phyloP scores from a whole-genome alignment of 64 coral and sea anemone genomes.

The Actinia equina region DNA sequence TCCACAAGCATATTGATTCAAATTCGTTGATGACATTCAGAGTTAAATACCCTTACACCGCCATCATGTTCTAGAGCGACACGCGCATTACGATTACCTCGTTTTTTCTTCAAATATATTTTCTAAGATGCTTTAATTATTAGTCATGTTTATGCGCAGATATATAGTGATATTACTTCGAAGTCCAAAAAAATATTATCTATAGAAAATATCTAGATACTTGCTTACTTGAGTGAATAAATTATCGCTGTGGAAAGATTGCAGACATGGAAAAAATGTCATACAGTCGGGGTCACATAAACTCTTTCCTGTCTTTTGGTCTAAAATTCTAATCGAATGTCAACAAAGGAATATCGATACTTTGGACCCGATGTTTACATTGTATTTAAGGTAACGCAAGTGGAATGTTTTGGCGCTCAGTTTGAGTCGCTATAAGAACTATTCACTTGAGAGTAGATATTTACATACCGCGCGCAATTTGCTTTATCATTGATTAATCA shows the following conservation, averaged over 20 bases:
- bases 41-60: neutral
- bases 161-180: neutral
- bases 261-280: neutral
- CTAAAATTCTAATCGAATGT: neutral
- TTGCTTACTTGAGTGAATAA: neutral
- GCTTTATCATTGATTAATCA: neutral
- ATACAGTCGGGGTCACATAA: neutral
- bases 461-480: neutral
- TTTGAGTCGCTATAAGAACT: neutral
- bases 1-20: neutral
- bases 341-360: neutral
- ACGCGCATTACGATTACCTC: neutral
- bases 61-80: neutral
- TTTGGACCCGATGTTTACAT: neutral
- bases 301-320: neutral
- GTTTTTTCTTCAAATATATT: no score
- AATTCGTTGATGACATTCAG: neutral
- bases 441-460: neutral
- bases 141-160: neutral
- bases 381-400: neutral
- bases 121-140: neutral
- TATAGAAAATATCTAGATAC: neutral
- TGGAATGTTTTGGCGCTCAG: neutral
- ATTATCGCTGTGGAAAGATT: slow-evolving; percentile 1
- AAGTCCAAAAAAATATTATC: neutral